phyloP scores from a whole-genome alignment of 2,113 vertebrate species.

The Sylvia atricapilla region DNA sequence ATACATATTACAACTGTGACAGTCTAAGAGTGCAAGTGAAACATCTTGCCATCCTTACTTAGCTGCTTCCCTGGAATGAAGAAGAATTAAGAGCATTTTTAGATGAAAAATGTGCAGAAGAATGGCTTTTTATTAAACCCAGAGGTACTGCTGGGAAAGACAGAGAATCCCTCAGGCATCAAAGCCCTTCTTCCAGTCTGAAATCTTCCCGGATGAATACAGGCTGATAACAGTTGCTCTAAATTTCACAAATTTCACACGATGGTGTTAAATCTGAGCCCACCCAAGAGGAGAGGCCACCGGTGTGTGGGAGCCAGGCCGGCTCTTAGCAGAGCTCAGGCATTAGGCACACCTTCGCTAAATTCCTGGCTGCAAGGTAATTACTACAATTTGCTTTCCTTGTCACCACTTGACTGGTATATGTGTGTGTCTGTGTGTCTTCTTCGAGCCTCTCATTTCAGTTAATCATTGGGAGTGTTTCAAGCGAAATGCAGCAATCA shows the following conservation, averaged over 20 bases:
- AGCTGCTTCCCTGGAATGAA: not conserved
- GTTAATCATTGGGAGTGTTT: not conserved
- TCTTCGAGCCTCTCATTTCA: not conserved
- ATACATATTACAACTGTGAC: not conserved
- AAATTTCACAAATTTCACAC: not conserved
- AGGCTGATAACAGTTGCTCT: not conserved
- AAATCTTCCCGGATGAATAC: not conserved
- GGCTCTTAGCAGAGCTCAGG: not conserved
- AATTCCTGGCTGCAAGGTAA: not conserved
- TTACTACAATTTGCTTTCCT: not conserved
- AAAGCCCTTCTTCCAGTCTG: not conserved
- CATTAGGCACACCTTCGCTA: conserved; percentile 13
- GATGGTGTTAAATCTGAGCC: not conserved
- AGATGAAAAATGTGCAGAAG: not conserved
- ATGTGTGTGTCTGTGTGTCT: not conserved
- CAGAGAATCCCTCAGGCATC: not conserved
- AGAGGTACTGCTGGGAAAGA: not conserved
- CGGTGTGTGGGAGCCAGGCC: not conserved
- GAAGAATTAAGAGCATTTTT: not conserved
- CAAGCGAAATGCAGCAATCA: not conserved
- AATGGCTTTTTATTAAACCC: not conserved
- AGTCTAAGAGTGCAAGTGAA: not conserved
- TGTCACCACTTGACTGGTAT: not conserved
- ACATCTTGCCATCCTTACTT: not conserved
- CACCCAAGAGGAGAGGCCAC: conserved; percentile 30